Conservation (phyloP, 2,888 invertebrate species). For the Cerastis rubricosa region DNA sequence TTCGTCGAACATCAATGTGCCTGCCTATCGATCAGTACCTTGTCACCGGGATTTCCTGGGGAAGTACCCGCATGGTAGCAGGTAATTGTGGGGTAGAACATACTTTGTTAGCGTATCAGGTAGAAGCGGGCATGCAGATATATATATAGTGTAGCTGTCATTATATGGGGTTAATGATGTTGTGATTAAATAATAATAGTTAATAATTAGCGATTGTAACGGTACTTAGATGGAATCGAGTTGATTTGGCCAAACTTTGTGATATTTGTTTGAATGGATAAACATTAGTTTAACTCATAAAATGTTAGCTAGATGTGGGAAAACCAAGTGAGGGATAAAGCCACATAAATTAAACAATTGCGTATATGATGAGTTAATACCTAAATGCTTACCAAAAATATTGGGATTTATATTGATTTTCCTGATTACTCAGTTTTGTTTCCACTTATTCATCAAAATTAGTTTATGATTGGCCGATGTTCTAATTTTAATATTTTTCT, state of each 20-base stretch:
- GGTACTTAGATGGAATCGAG: not conserved
- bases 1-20: conserved; percentile 22
- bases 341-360: not conserved
- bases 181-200: conserved; percentile 2
- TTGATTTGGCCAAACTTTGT: too few relatives aligned
- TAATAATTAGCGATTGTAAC: not conserved
- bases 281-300: not conserved
- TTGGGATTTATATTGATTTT: conserved; percentile 14
- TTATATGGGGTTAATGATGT: conserved; percentile 1
- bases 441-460: not conserved
- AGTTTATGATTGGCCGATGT: not conserved
- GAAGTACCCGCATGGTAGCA: conserved; percentile 46
- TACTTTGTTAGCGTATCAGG: not conserved
- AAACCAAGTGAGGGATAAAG: not conserved
- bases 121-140: conserved; percentile 11
- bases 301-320: not conserved
- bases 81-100: conserved; percentile 42
- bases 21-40: conserved; percentile 48
- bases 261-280: not conserved
- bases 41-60: conserved; percentile 70
- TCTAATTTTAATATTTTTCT: not conserved
- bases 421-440: not conserved
- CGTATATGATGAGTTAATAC: too few relatives aligned
- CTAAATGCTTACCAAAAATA: not conserved
- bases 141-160: not conserved